Conservation (phyloP, 2,888 invertebrate genomes). For the Phortica okadai region DNA sequence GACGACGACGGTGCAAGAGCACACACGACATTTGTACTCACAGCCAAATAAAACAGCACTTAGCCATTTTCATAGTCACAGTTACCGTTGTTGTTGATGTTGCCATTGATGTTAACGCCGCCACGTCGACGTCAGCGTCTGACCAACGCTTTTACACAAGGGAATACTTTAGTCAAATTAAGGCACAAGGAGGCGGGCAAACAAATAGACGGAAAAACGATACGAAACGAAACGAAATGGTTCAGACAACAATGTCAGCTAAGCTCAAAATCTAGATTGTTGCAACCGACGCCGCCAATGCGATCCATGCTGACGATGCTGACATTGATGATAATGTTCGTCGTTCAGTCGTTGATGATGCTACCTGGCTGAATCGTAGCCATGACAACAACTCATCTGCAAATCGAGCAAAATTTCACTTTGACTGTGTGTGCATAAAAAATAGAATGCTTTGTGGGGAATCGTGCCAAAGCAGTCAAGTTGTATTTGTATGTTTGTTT, state of each 20-base stretch:
- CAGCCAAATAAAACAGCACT: constrained; percentile 68
- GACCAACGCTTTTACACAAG: constrained; percentile 46
- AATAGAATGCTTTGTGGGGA: constrained; percentile 3
- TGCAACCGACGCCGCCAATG: no score
- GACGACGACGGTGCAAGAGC: constrained; percentile 33
- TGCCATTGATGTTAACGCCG: background rate
- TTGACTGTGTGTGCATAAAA: background rate
- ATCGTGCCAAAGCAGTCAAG: background rate
- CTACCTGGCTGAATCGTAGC: background rate
- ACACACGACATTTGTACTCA: constrained; percentile 33
- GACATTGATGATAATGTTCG: background rate
- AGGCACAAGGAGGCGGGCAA: constrained; percentile 23
- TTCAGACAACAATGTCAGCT: background rate
- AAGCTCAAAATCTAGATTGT: background rate
- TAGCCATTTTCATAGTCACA: constrained; percentile 48
- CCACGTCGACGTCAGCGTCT: background rate
- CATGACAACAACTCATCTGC: constrained; percentile 22
- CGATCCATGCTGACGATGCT: background rate
- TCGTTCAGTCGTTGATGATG: background rate
- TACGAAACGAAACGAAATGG: background rate
- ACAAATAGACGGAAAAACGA: background rate
- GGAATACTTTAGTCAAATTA: constrained; percentile 68
- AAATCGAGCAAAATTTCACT: constrained; percentile 3
- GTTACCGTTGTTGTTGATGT: background rate
- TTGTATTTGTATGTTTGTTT: background rate